Base-by-base conservation (phyloP, 1,140 invertebrate genomes). In the Calosoma granatense region DNA sequence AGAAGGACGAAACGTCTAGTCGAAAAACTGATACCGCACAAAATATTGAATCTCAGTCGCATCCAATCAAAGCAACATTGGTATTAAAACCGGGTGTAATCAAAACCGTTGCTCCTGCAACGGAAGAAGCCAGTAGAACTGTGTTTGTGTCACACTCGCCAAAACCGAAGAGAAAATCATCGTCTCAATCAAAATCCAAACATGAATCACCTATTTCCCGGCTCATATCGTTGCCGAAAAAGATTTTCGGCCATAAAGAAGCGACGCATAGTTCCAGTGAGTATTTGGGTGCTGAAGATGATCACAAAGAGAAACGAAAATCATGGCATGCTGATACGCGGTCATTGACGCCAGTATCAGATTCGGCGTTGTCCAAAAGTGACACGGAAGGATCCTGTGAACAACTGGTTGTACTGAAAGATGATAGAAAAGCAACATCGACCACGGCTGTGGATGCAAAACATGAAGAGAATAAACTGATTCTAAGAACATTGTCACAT, bases 1-100 rank as follows among this genome's bases (percentile, higher is more conserved):
- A 47, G 17, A 4, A 11, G 17, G 41, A 47, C 9, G 9, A 12
- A 47, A 3, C 9, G 3, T 12, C 9, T 12, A 12, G 9, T 17
- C 14, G 15, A 15, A 19, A n/a, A 1, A 19, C 15, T 19, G n/a
- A 11, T 11, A 19, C 47, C 47, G n/a, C 14, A 14, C 14, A 51
- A 51, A 51, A 6, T 51, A 2, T 6, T 15, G 21, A 21, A 22
- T 12, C 9, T 22, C 12, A 53, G 23, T 53, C 22, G n/a, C 20
- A 22, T 22, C 20, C 51, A 22, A 53, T 72, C 9, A 72, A 67
- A 63, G 70, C 69, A 20, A 72, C 65, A 1, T 54, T 72, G 20
- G 60, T 68, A 15, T 53, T 72, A 39, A 67, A 68, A 62, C 69
- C 69, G 11, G 70, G 70, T 20, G 57, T 69, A 1, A 57, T 72